A percentile compares a stretch with the other conserved stretches of the same genome.
These are phyloP conservation scores for Papilio glaucus DNA, from an alignment of 1,140 invertebrate genomes.

Conservation along the genomic window DNA sequence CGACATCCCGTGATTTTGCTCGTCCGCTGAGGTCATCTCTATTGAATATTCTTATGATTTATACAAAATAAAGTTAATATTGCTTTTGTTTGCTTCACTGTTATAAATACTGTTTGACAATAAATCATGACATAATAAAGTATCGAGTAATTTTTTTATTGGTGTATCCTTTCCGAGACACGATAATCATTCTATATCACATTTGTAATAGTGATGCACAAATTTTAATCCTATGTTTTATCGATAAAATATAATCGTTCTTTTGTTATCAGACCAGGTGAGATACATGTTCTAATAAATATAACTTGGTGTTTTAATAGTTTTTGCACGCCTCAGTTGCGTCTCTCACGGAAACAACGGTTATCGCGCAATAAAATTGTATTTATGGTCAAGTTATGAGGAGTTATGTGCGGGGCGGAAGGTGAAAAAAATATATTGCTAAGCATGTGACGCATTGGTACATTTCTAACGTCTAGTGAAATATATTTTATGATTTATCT, in stretches of 20 bases:
- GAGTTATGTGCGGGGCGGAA: constrained; percentile 24
- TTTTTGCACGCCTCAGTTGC: constrained; percentile 14
- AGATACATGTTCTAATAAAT: constrained; percentile 27
- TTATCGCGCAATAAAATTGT: constrained; percentile 33
- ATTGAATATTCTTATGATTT: neutral
- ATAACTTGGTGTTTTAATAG: constrained; percentile 25
- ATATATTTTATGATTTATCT: constrained; percentile 9
- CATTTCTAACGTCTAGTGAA: neutral
- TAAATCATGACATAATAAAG: neutral
- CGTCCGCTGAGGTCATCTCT: neutral
- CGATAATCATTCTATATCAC: neutral
- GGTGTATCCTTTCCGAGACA: neutral
- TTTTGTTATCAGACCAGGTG: constrained; percentile 22
- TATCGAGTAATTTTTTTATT: neutral
- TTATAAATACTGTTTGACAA: neutral
- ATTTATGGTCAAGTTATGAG: constrained; percentile 35
- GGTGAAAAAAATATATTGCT: constrained; percentile 23
- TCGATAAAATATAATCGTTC: neutral
- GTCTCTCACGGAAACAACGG: constrained; percentile 35
- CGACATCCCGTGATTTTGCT: neutral
- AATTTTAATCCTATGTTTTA: neutral
- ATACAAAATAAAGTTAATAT: neutral
- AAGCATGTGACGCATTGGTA: constrained; percentile 13
- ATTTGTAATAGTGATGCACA: neutral
- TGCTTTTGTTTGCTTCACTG: neutral